These are phyloP conservation scores for Corythaixoides concolor DNA, from an alignment of 2,113 vertebrate species.

Conservation along the genomic window DNA sequence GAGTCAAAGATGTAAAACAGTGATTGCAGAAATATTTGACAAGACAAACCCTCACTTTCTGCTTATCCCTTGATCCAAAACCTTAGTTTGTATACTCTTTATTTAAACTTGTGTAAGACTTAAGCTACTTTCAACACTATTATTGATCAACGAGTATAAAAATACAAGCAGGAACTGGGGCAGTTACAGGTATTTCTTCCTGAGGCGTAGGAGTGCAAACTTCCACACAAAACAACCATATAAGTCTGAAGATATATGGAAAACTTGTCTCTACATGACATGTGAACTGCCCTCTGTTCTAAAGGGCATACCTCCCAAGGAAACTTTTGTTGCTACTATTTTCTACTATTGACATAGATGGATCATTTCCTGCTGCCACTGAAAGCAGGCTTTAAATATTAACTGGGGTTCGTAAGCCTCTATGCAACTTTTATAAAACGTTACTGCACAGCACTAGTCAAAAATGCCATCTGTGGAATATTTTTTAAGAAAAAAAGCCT, in stretches of 20 bases:
- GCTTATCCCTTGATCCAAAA: not conserved
- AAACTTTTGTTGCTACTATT: not conserved
- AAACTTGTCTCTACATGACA: not conserved
- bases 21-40: not conserved
- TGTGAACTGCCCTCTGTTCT: not conserved
- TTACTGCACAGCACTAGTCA: not conserved
- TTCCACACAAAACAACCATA: not conserved
- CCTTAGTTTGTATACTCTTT: not conserved
- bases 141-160: not conserved
- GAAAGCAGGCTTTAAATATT: constrained; percentile 68
- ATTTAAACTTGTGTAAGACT: not conserved
- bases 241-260: not conserved
- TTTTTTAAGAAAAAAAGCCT: not conserved
- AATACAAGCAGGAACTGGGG: not conserved
- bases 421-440: constrained; percentile 50
- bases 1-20: not conserved
- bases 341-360: constrained; percentile 6
- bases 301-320: constrained; percentile 40
- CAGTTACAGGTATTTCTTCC: not conserved
- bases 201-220: not conserved
- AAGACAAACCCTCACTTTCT: not conserved
- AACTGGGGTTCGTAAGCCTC: constrained; percentile 37
- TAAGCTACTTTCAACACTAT: not conserved
- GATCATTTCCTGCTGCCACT: constrained; percentile 23
- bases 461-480: constrained; percentile 8